Conservation (phyloP, 2,888 invertebrate genomes). For the Epinotia nisella region DNA sequence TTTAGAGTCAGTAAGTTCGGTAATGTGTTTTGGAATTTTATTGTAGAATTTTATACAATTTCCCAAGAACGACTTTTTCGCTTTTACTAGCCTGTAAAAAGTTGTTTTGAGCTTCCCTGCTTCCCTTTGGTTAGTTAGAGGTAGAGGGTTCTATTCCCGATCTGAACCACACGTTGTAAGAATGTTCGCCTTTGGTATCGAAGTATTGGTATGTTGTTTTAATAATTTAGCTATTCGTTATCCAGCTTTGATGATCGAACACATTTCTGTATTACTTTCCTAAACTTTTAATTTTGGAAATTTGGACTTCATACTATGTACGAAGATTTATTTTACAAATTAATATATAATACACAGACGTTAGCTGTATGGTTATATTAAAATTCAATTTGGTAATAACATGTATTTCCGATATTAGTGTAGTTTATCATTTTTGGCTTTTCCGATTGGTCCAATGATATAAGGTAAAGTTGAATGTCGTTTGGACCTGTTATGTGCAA, state of each 20-base stretch:
- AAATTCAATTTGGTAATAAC: background rate
- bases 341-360: too few relatives aligned
- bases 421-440: background rate
- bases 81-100: too few relatives aligned
- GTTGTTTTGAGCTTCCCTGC: too few relatives aligned
- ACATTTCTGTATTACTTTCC: background rate
- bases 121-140: too few relatives aligned
- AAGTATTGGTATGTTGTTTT: conserved; percentile 9
- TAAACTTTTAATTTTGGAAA: background rate
- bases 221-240: conserved; percentile 35
- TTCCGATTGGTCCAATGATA: background rate
- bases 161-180: too few relatives aligned
- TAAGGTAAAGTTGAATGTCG: background rate
- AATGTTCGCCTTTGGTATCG: background rate
- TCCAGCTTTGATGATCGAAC: conserved; percentile 29
- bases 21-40: too few relatives aligned
- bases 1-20: too few relatives aligned
- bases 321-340: too few relatives aligned
- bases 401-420: conserved; percentile 19
- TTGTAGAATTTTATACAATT: too few relatives aligned
- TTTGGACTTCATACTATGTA: too few relatives aligned
- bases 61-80: too few relatives aligned
- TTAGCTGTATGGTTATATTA: background rate
- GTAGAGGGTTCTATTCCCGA: background rate
- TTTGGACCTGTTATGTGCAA: background rate